Percentiles rank a stretch among this genome's conserved stretches.
These are phyloP conservation scores for Griposia aprilina DNA, from an alignment of 2,888 invertebrate genomes.

Conservation along the genomic window DNA sequence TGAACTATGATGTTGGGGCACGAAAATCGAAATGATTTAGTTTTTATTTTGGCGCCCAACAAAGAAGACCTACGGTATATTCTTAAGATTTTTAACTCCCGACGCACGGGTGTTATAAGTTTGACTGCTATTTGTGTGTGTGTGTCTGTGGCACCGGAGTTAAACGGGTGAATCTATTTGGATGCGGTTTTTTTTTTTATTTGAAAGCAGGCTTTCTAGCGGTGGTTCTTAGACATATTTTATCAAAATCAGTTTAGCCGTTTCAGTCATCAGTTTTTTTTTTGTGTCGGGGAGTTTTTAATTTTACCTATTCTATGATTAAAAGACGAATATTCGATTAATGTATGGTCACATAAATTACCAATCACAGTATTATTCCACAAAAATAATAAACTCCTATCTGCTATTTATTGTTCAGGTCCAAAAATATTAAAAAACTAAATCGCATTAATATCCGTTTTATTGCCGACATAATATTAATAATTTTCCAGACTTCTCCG, in stretches of 20 bases:
- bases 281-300: no score
- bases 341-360: background rate
- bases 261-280: no score
- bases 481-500: constrained; percentile 58
- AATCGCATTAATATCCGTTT: constrained; percentile 10
- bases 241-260: no score
- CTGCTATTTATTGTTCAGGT: background rate
- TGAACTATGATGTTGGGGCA: background rate
- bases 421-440: background rate
- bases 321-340: background rate
- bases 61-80: background rate
- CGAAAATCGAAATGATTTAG: background rate
- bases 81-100: background rate
- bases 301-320: background rate
- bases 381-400: background rate
- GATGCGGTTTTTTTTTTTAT: no score
- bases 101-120: no score
- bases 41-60: constrained; percentile 22
- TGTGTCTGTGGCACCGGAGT: no score
- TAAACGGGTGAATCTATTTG: no score
- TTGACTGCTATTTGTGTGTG: no score
- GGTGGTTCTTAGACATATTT: no score
- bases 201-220: no score
- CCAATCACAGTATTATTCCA: background rate
- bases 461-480: constrained; percentile 30